These are phyloP conservation scores for Ailuropoda melanoleuca DNA, from an alignment of 2,113 vertebrate genomes.

Conservation along the genomic window DNA sequence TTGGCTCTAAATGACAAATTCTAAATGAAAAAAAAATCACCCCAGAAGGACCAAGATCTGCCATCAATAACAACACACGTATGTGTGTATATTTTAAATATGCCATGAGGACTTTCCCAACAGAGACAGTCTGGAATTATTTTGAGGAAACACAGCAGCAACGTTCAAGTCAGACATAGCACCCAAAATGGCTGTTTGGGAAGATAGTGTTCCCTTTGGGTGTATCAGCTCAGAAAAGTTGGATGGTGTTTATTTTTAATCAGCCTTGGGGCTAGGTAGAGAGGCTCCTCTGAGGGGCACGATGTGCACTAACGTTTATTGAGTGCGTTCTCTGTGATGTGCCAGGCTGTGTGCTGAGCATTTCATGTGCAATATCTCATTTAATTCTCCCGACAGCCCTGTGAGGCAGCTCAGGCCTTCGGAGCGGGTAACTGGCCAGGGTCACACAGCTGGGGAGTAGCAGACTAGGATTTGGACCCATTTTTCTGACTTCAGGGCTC, in stretches of 20 bases:
- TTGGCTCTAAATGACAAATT: constrained; percentile 29
- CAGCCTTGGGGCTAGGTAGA: not conserved
- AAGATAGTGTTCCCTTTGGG: not conserved
- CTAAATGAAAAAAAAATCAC: not conserved
- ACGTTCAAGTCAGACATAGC: rapidly evolving
- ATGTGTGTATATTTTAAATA: not conserved
- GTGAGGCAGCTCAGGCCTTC: not conserved
- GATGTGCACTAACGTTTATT: no score
- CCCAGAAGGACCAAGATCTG: not conserved
- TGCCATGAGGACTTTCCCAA: not conserved
- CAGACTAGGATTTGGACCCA: not conserved
- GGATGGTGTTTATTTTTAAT: not conserved
- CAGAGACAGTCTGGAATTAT: not conserved
- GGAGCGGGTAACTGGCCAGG: not conserved
- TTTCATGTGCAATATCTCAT: not conserved
- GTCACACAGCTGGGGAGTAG: not conserved
- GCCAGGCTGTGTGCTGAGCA: not conserved
- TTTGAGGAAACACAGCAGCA: not conserved
- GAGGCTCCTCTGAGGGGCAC: not conserved
- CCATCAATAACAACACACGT: not conserved
- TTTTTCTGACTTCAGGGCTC: not conserved
- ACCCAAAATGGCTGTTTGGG: not conserved
- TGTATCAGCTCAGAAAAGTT: not conserved
- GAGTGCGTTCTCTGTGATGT: not conserved
- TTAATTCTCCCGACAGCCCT: not conserved